Base-by-base conservation (phyloP, 2,113 vertebrate species). In the Ptyas mucosa region DNA sequence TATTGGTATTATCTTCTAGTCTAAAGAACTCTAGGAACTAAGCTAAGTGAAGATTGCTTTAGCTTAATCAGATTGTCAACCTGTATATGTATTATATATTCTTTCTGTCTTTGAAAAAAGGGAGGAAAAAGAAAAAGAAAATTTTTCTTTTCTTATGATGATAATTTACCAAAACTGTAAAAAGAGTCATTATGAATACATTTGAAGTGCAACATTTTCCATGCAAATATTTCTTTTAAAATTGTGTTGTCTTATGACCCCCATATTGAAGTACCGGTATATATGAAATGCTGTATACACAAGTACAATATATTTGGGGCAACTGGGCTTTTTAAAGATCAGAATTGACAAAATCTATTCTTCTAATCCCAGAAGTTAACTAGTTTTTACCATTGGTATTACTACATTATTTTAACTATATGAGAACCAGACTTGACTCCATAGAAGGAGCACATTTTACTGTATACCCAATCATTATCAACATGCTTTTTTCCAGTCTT, bases 41-140 rank as follows among this genome's bases (percentile, higher is more conserved):
- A 96, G 96, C 94, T 94, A 97, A 97, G 95, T 97, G 96, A 94
- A 97, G 96, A 96, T 95, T 96, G 95, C 97, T 97, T 96, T 96
- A 96, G 94, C 94, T 96, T 88, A 97, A 94, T 97, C 96, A 96
- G 95, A 97, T 96, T 96, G 95, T 97, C 96, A 94, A 52, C 93
- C 92, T 98, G 94, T 97, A 96, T 97, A 96, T 97, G 96, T 94
- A 95, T 94, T 94, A 86, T 97, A 96, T 97, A 97, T 97, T 96
- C 91, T 95, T 95, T 96, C 96, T 94, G 87, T 97, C 96, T 97
- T 97, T 97, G 97, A 94, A 97, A 97, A 97, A 97, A 96, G 97
- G 97, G 97, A 97, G 95, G 96, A 95, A 95, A 97, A 97, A 8
- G 15, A 95, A 97, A 97, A 97, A 96, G 95, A 97, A 94, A 96